These are phyloP conservation scores for Gila orcuttii DNA, from an alignment of 2,113 vertebrate genomes.

Conservation along the genomic window DNA sequence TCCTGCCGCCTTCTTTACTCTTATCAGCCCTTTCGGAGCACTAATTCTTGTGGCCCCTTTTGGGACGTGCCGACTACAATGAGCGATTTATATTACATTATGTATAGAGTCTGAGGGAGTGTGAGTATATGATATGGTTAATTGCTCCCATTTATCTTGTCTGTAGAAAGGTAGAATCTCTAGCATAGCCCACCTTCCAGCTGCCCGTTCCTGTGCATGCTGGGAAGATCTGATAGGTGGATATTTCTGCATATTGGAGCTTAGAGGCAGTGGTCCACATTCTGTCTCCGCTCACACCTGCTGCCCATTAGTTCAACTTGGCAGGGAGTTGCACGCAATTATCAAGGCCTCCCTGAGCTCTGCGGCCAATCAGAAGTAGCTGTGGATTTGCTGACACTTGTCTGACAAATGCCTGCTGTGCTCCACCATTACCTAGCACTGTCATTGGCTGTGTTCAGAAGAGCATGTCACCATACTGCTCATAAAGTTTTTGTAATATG, in stretches of 20 bases:
- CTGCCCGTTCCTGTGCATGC: background rate
- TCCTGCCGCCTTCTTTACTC: conserved; percentile 10
- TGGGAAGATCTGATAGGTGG: conserved; percentile 39
- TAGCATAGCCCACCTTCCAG: conserved; percentile 4
- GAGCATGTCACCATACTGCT: background rate
- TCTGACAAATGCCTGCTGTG: conserved; percentile 15
- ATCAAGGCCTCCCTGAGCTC: conserved; percentile 5
- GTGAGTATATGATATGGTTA: conserved; percentile 34
- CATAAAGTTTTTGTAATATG: background rate
- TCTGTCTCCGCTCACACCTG: conserved; percentile 43
- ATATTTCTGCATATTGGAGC: conserved; percentile 41
- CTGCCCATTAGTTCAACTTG: conserved; percentile 49
- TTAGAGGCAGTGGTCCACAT: conserved; percentile 27
- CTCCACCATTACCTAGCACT: background rate
- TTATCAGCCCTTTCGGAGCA: background rate
- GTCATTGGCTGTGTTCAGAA: background rate
- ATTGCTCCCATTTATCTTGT: conserved; percentile 37
- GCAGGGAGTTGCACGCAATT: conserved; percentile 35
- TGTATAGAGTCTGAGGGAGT: conserved; percentile 24
- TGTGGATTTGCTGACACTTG: conserved; percentile 26
- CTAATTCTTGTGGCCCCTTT: conserved; percentile 24
- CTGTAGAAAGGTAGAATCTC: conserved; percentile 6
- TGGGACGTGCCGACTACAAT: conserved; percentile 28
- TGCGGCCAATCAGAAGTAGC: conserved; percentile 29
- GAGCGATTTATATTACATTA: conserved; percentile 34